Evolutionary conservation across 2,888 invertebrate species (phyloP), one percentile per base, ranked within the genome.

Genomic region (Sylvicola fuscatus): DNA sequence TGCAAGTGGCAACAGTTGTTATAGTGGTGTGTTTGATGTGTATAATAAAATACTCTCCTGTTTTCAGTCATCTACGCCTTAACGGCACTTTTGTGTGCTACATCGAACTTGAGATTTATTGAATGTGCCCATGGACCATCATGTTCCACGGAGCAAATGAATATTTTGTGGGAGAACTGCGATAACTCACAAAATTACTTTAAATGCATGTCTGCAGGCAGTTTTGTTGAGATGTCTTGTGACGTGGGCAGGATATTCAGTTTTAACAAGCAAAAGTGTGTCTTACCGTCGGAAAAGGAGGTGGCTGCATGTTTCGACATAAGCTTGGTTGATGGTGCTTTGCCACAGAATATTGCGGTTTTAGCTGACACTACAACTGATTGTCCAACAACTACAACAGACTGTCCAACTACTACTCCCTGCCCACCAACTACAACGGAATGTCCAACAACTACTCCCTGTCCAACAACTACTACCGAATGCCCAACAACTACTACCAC

Each of bases 111-210:
- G 14, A 14, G 6, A 28, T 15, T 26, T 8, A 14, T 12, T 12
- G 16, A 29, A 16, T 17, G 17, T 8, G 45, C 46, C 21, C 21
- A 8, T 21, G 21, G 21, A 8, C 35, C 50, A 49, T 44, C 46
- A 43, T 56, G 56, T 40, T 43, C 44, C 14, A 41, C 44, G 3
- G 44, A 49, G 1, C 54, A 56, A 41, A 37, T 51, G 8, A 49
- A 49, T 39, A 47, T 54, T 16, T 47, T 57, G 37, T 58, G 56
- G 56, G 57, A 58, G 3, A 51, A 49, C 42, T 56, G 54, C 34
- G 44, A 47, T 29, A 48, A 56, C 41, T 49, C 44, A 36, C 46
- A 51, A 8, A 46, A 46, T 38, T 58, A 52, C 40, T 51, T 43
- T 37, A 45, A 50, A 15, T 58, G 57, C 37, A 42, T 44, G 30